Percentiles rank a stretch among this genome's conserved stretches.
phyloP scores from a whole-genome alignment of 1,140 invertebrate genomes.

The Lordiphosa collinella region DNA sequence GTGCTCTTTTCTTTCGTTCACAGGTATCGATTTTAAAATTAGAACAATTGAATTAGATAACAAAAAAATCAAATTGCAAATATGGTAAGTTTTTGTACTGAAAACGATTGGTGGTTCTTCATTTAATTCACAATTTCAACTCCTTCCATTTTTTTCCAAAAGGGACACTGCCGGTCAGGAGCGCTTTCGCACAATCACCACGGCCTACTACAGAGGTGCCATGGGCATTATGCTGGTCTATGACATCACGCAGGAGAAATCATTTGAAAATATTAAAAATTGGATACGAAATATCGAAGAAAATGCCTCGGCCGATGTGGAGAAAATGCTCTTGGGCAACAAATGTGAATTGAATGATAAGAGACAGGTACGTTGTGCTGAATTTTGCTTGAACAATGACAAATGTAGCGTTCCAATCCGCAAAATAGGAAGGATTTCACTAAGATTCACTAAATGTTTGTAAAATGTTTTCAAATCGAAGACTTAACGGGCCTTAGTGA shows the following conservation, averaged over 20 bases:
- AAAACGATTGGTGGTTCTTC: neutral
- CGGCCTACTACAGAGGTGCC: constrained; percentile 98
- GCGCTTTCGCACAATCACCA: constrained; percentile 98
- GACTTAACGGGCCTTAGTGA: too few relatives aligned
- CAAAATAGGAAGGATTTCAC: neutral
- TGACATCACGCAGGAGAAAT: constrained; percentile 98
- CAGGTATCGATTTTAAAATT: constrained; percentile 99
- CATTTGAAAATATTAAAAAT: constrained; percentile 99
- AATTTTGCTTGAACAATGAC: neutral
- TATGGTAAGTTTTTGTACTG: constrained; percentile 86
- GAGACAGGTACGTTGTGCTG: constrained; percentile 84
- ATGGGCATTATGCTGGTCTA: constrained; percentile 99
- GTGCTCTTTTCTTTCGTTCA: constrained; percentile 69
- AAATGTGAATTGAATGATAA: constrained; percentile 96
- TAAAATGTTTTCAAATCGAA: too few relatives aligned
- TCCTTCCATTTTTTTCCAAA: constrained; percentile 6
- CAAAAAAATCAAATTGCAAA: constrained; percentile 99
- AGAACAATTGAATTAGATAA: constrained; percentile 98
- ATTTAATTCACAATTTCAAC: constrained; percentile 1
- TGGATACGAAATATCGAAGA: constrained; percentile 99
- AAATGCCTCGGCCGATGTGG: constrained; percentile 95
- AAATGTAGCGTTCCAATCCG: too few relatives aligned
- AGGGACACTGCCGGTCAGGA: constrained; percentile 98
- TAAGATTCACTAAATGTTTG: constrained; percentile 5
- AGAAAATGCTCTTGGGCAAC: constrained; percentile 97